Base-by-base conservation (phyloP, 2,797 vertebrate species). In the Loriculus beryllinus region DNA sequence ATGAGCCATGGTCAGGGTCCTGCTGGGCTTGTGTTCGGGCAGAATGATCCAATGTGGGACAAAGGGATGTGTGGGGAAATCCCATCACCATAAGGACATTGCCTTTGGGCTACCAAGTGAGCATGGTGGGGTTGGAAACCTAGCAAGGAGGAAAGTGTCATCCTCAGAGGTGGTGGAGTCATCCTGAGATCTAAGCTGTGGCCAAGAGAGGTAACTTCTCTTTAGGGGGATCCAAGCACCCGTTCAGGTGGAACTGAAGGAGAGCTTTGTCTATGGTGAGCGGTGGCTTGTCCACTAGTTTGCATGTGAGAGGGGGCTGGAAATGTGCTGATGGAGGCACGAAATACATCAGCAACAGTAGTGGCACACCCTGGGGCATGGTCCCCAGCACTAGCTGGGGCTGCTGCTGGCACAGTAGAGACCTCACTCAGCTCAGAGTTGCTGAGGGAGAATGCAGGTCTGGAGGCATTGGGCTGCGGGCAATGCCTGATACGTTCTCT, bases 141-240 rank as follows among this genome's bases (percentile, higher is more conserved):
- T 47, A 39, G 26, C 9, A 77, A 63, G 2, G 10, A 60, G 21
- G 2, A 6, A 3, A 8, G 9, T 0, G 1, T 7, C 4, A 3
- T n/a, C 15, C 26, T 86, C 3, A 5, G 33, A 22, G 31, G 19
- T 28, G 7, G 6, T 4, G 6, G 17, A 14, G 20, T 7, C 31
- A n/a, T 28, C 7, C 18, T 4, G 1, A 57, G 48, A 37, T 23
- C 19, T 37, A 14, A 7, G 15, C 52, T 81, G 40, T 40, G 9
- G 18, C 25, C 47, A 25, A 31, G 17, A 63, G 39, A 42, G 2
- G 14, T 31, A 31, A 42, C 15, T 57, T 13, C 28, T 42, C 5
- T 7, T 16, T 28, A 28, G 29, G 26, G 22, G 63, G 29, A 63
- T 6, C 39, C 0, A 1, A 42, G 19, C n/a, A 6, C 6, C 7